phyloP scores from a whole-genome alignment of 2,888 invertebrate species.

The Koerneria pararmatus region DNA sequence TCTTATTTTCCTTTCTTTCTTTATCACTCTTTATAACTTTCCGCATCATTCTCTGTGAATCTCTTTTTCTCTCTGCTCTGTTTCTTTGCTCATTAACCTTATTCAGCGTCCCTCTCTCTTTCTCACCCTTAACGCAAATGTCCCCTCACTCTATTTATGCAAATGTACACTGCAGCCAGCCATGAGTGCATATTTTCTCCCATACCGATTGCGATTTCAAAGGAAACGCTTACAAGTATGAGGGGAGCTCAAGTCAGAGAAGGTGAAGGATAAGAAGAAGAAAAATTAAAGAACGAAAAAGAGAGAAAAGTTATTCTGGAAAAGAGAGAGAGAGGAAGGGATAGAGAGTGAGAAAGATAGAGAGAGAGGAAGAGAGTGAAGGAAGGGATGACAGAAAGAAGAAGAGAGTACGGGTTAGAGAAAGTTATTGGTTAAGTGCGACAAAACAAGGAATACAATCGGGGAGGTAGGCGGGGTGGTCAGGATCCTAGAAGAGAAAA shows the following conservation, averaged over 20 bases:
- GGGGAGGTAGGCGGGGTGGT: too few relatives aligned
- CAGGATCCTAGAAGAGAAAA: too few relatives aligned
- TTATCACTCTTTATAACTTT: constrained; percentile 8
- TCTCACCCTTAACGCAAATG: too few relatives aligned
- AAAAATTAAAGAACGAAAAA: neutral
- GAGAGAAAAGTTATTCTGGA: neutral
- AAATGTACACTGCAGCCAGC: too few relatives aligned
- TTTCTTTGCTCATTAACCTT: neutral
- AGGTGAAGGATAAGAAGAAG: neutral
- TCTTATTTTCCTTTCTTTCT: neutral
- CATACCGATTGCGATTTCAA: too few relatives aligned
- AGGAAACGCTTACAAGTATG: neutral
- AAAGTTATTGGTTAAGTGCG: too few relatives aligned
- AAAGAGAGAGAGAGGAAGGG: neutral
- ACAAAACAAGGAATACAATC: too few relatives aligned
- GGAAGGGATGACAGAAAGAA: neutral
- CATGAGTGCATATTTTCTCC: too few relatives aligned
- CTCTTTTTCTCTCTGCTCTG: neutral
- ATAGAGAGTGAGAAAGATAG: neutral
- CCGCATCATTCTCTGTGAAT: neutral
- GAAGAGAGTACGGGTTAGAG: constrained; percentile 4
- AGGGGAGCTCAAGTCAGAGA: neutral
- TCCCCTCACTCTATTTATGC: too few relatives aligned
- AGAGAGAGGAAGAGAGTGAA: neutral
- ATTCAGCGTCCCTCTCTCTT: neutral